Percentiles rank a stretch among this genome's conserved stretches.
phyloP scores from a whole-genome alignment of 2,888 invertebrate species.

The Rhagophthalmus giganteus region DNA sequence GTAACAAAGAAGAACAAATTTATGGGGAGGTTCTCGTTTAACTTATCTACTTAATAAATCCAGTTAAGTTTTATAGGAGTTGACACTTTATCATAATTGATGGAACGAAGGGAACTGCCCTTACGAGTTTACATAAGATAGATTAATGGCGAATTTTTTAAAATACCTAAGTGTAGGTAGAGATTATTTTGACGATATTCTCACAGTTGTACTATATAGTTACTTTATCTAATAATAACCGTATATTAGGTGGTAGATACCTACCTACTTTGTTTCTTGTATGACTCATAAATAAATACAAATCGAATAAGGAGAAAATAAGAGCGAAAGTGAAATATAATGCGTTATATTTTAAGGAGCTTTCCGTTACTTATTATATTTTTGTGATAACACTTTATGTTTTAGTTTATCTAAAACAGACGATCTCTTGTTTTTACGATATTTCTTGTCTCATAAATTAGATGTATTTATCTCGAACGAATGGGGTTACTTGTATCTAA shows the following conservation, averaged over 20 bases:
- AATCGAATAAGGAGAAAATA: no score
- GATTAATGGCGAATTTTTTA: conserved; percentile 14
- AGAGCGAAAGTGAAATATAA: no score
- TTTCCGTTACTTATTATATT: neutral
- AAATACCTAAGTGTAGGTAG: no score
- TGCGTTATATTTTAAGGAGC: conserved; percentile 7
- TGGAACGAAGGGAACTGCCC: conserved; percentile 21
- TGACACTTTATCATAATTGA: conserved; percentile 32
- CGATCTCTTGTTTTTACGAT: conserved; percentile 3
- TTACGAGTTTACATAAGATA: conserved; percentile 13
- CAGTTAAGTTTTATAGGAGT: conserved; percentile 25
- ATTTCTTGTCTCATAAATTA: conserved; percentile 13
- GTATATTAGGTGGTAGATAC: no score
- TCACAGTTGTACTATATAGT: no score
- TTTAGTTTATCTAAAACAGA: conserved; percentile 11
- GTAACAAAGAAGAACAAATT: conserved; percentile 26
- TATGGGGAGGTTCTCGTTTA: conserved; percentile 26
- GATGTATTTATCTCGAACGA: conserved; percentile 3
- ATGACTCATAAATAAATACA: no score
- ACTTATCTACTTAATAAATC: conserved; percentile 27
- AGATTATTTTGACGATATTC: no score
- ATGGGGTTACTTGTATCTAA: neutral
- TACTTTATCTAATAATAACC: no score
- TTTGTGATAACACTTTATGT: neutral
- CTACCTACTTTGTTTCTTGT: no score